phyloP scores from a whole-genome alignment of 1,140 invertebrate genomes.

The Drosophila saltans region DNA sequence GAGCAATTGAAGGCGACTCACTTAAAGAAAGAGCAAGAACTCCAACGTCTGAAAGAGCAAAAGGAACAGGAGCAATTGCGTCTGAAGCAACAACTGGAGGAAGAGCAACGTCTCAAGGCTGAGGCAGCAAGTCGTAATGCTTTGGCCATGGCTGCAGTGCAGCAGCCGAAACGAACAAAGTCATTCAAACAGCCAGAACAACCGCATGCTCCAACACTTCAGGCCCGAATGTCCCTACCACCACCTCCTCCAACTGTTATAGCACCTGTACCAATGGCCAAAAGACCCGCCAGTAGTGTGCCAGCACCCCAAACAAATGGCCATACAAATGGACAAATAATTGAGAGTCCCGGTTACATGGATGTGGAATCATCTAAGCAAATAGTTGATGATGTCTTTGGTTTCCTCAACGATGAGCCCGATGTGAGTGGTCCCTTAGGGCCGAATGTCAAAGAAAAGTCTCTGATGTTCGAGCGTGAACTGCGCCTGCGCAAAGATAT shows the following conservation, averaged over 20 bases:
- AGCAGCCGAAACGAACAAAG: slow-evolving; percentile 40
- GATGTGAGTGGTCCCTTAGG: slow-evolving; percentile 71
- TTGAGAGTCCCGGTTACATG: slow-evolving; percentile 51
- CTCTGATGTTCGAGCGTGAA: slow-evolving; percentile 76
- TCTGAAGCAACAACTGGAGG: slow-evolving; percentile 6
- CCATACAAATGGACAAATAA: slow-evolving; percentile 2
- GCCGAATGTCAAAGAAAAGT: slow-evolving; percentile 82
- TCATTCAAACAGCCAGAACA: slow-evolving; percentile 35
- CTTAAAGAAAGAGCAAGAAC: slow-evolving; percentile 38
- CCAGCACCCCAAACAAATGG: slow-evolving; percentile 15
- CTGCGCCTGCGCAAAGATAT: slow-evolving; percentile 69
- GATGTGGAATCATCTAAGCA: slow-evolving; percentile 85
- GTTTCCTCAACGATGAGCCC: slow-evolving; percentile 85
- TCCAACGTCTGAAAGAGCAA: slow-evolving; percentile 84
- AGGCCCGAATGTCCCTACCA: slow-evolving; percentile 64
- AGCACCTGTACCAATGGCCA: slow-evolving; percentile 1
- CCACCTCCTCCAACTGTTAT: slow-evolving; percentile 48
- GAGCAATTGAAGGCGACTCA: slow-evolving; percentile 25
- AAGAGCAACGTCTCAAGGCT: slow-evolving; percentile 83
- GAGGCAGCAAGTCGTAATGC: slow-evolving; percentile 50
- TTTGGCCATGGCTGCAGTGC: slow-evolving; percentile 56
- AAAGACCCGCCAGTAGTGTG: slow-evolving; percentile 35
- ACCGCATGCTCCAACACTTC: slow-evolving; percentile 50
- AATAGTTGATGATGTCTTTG: slow-evolving; percentile 83
- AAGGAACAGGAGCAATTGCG: slow-evolving; percentile 29